Percentiles rank a stretch among this genome's conserved stretches.
Evolutionary conservation across 2,113 vertebrate genomes (phyloP).

Genomic region (Cathartes aura): DNA sequence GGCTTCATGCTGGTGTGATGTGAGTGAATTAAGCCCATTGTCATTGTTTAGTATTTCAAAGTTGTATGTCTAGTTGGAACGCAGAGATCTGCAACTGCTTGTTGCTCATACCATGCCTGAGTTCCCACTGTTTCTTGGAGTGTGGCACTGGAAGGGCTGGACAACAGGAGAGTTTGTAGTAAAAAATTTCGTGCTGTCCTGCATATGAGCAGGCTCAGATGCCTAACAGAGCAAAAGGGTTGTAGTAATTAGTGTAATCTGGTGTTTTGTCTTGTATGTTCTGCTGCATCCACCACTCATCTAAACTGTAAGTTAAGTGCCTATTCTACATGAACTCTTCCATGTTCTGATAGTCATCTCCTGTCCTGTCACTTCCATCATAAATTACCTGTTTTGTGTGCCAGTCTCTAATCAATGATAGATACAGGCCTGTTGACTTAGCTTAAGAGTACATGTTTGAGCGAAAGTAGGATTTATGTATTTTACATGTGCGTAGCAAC

Average conservation of each 20-base stretch:
- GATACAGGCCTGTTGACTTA: background rate
- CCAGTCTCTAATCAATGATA: background rate
- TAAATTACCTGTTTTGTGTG: background rate
- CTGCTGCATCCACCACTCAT: background rate
- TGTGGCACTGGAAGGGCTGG: background rate
- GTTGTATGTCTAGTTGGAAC: background rate
- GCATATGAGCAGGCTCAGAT: background rate
- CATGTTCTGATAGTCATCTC: fast-evolving
- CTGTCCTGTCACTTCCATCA: background rate
- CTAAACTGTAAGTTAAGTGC: background rate
- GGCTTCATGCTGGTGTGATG: background rate
- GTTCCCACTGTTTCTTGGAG: background rate
- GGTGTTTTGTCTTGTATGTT: background rate
- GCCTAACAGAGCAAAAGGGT: background rate
- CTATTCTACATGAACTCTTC: background rate
- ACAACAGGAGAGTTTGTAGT: background rate
- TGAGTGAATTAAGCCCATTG: background rate
- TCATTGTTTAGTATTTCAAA: background rate
- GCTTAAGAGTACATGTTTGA: background rate
- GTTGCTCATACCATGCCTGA: fast-evolving
- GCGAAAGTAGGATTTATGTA: background rate
- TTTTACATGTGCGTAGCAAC: background rate
- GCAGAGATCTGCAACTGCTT: background rate
- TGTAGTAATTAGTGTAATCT: background rate
- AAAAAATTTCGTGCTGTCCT: background rate